Evolutionary conservation across 2,888 invertebrate genomes (phyloP).

Genomic region (Oscheius onirici): DNA sequence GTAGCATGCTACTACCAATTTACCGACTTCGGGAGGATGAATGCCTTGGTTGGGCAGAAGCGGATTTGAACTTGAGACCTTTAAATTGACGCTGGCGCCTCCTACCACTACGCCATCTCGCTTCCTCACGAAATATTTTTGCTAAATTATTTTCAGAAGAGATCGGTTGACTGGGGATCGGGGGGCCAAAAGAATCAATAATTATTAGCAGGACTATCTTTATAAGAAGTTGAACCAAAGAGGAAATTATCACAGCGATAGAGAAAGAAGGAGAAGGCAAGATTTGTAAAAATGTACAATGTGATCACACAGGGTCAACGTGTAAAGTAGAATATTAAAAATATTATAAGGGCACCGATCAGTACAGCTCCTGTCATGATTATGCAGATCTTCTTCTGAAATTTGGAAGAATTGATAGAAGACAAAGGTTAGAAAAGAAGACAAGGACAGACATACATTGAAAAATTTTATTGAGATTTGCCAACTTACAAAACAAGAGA

Average conservation of each 20-base stretch:
- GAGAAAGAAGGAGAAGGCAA: not conserved
- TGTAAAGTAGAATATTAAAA: conserved; percentile 27
- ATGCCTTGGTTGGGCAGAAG: no score
- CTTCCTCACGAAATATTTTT: no score
- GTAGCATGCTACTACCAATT: no score
- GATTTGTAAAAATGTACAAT: conserved; percentile 6
- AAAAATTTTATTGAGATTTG: conserved; percentile 15
- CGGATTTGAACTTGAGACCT: no score
- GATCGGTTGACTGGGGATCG: no score
- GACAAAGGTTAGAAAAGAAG: not conserved
- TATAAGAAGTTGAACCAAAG: no score
- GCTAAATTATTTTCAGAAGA: no score
- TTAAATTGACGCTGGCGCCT: no score
- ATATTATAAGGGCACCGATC: conserved; percentile 32
- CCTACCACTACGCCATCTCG: no score
- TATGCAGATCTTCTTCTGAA: conserved; percentile 70
- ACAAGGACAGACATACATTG: conserved; percentile 15
- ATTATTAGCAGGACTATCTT: no score
- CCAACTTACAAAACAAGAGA: conserved; percentile 24
- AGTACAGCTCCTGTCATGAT: conserved; percentile 58
- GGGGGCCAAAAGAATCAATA: no score
- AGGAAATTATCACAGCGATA: conserved; percentile 9
- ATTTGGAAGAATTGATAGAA: not conserved
- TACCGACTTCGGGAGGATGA: no score
- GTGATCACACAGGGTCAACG: not conserved